Conservation (phyloP, 2,113 vertebrate species). For the Equus quagga region DNA sequence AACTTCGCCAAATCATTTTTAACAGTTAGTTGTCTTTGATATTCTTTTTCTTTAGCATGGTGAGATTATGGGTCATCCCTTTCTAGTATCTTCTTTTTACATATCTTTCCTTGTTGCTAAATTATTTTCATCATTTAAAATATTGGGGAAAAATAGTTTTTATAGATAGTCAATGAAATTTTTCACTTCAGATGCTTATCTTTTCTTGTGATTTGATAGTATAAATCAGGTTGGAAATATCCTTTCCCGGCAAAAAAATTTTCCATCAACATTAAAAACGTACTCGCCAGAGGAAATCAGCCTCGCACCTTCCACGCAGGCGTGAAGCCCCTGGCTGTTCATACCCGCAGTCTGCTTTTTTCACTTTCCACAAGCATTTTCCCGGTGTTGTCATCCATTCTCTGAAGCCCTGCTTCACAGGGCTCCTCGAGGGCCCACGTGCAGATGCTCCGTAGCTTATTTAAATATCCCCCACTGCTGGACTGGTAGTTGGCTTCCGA, state of each 20-base stretch:
- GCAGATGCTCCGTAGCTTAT: neutral
- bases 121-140: neutral
- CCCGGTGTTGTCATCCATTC: accelerated
- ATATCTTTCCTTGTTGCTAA: neutral
- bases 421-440: neutral
- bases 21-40: neutral
- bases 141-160: neutral
- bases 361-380: neutral
- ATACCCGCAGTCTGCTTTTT: neutral
- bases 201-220: neutral
- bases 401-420: neutral
- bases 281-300: neutral
- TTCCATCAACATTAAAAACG: neutral
- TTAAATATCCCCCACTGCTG: neutral
- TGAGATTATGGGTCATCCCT: neutral
- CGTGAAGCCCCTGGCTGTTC: neutral
- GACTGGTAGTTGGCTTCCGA: no score
- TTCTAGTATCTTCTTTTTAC: neutral
- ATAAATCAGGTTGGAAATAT: neutral
- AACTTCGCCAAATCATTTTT: neutral
- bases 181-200: neutral
- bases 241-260: neutral
- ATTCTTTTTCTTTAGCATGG: neutral
- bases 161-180: neutral
- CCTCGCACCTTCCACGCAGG: accelerated